phyloP scores from a whole-genome alignment of 2,888 invertebrate genomes.

The Mythimna ferrago region DNA sequence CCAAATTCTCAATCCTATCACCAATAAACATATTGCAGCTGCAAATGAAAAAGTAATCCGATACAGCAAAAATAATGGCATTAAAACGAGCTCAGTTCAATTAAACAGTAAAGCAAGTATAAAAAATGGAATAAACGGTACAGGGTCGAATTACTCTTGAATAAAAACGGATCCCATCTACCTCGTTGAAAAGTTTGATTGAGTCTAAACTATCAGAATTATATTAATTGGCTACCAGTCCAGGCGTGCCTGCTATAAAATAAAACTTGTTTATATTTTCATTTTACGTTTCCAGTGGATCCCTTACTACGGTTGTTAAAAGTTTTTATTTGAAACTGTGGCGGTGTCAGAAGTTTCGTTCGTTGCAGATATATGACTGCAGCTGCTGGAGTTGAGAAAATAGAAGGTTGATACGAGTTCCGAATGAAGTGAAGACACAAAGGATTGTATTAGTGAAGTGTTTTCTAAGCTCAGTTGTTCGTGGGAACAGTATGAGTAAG shows the following conservation, averaged over 20 bases:
- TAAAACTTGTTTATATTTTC: slow-evolving; percentile 69
- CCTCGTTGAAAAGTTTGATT: slow-evolving; percentile 75
- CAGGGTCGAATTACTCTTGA: slow-evolving; percentile 30
- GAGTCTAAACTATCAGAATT: slow-evolving; percentile 77
- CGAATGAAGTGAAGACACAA: not conserved
- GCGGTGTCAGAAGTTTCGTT: slow-evolving; percentile 16
- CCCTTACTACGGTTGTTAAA: slow-evolving; percentile 51
- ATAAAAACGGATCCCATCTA: slow-evolving; percentile 67
- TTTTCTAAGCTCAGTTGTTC: not conserved
- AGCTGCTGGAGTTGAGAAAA: slow-evolving; percentile 1
- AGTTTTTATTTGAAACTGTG: slow-evolving; percentile 37
- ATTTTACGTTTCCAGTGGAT: slow-evolving; percentile 52
- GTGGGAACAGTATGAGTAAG: not conserved
- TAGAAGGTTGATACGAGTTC: not conserved
- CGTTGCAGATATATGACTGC: not conserved
- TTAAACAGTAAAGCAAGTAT: slow-evolving; percentile 36
- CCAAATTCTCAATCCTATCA: not conserved
- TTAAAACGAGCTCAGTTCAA: slow-evolving; percentile 25
- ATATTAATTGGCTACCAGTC: slow-evolving; percentile 71
- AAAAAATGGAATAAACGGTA: slow-evolving; percentile 19
- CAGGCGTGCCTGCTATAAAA: slow-evolving; percentile 59
- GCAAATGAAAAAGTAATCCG: slow-evolving; percentile 31
- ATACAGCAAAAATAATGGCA: slow-evolving; percentile 6
- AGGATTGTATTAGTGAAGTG: not conserved
- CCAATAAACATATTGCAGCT: slow-evolving; percentile 16